Conservation (phyloP, 2,888 invertebrate species). For the Sepiola atlantica region DNA sequence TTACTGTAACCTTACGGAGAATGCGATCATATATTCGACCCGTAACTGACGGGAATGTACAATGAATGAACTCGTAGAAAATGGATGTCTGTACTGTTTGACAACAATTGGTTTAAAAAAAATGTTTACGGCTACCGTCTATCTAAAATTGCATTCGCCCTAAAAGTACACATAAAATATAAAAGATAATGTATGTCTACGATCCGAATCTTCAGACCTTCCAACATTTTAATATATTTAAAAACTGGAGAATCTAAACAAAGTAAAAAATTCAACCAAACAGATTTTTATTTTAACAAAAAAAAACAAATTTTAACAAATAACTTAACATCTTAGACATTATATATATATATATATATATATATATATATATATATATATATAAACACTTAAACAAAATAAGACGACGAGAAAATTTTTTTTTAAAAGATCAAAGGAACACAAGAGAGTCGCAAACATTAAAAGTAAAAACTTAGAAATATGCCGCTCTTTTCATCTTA, state of each 20-base stretch:
- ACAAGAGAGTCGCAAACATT: not conserved
- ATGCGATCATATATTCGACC: not conserved
- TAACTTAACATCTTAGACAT: too few species aligned
- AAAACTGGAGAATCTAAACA: not conserved
- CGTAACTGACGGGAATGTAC: not conserved
- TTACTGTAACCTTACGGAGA: not conserved
- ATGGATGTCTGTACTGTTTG: not conserved
- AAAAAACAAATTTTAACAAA: too few species aligned
- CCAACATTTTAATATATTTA: not conserved
- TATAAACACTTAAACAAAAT: too few species aligned
- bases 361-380: too few species aligned
- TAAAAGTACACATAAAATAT: not conserved
- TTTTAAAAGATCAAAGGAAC: not conserved
- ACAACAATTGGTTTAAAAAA: not conserved
- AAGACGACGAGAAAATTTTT: not conserved
- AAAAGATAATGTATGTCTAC: not conserved
- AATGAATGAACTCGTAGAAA: not conserved
- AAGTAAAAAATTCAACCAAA: too few species aligned
- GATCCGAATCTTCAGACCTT: not conserved
- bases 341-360: too few species aligned
- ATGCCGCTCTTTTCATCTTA: too few species aligned
- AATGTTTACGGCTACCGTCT: not conserved
- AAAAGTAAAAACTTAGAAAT: not conserved
- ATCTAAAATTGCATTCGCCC: not conserved
- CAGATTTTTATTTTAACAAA: too few species aligned